A percentile compares a stretch with the other conserved stretches of the same genome.
Evolutionary conservation across 1,140 invertebrate species (phyloP).

Genomic region (Drosophila micromelanica): DNA sequence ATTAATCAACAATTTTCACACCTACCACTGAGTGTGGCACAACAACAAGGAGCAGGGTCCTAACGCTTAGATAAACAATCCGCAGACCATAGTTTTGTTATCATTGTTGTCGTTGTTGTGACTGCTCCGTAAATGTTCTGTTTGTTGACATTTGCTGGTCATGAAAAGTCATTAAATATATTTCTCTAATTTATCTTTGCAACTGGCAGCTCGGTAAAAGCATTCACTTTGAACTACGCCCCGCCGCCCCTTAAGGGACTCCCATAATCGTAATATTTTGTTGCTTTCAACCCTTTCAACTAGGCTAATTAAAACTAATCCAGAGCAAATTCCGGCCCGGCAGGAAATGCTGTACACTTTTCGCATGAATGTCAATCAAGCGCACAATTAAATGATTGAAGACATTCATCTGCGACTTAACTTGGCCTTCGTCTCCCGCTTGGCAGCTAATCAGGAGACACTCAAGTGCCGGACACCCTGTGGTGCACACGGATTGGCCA

Average conservation of each 20-base stretch:
- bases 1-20: constrained; percentile 82
- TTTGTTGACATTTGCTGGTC: constrained; percentile 82
- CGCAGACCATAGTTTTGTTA: constrained; percentile 58
- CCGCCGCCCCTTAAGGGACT: not conserved
- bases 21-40: constrained; percentile 40
- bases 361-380: constrained; percentile 81
- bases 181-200: constrained; percentile 80
- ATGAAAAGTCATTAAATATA: constrained; percentile 83
- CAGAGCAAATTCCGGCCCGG: constrained; percentile 34
- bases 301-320: constrained; percentile 79
- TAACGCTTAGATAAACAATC: constrained; percentile 16
- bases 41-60: not conserved
- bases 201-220: constrained; percentile 72
- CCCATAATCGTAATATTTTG: constrained; percentile 4
- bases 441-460: constrained; percentile 36
- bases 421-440: constrained; percentile 27
- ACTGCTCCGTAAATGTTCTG: constrained; percentile 67
- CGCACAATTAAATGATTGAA: constrained; percentile 82
- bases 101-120: constrained; percentile 43
- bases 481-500: constrained; percentile 11
- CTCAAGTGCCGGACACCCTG: constrained; percentile 12
- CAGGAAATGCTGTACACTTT: constrained; percentile 61
- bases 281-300: constrained; percentile 54
- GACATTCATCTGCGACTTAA: constrained; percentile 44
- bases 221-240: constrained; percentile 58